Evolutionary conservation across 2,888 invertebrate species (phyloP).

Genomic region (Pediacus dermestoides): DNA sequence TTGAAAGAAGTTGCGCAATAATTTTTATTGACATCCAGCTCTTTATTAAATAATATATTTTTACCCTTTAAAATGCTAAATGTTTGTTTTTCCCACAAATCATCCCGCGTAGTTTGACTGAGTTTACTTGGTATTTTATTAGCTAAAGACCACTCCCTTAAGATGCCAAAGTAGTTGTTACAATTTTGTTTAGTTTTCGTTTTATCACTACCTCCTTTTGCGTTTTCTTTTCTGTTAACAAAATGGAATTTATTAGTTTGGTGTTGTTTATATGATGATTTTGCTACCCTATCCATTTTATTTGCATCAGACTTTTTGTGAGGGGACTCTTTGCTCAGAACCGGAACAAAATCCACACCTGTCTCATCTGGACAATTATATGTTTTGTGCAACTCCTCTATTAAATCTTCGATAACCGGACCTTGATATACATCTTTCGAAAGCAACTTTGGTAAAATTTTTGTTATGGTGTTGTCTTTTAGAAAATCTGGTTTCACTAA

Average conservation of each 20-base stretch:
- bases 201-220: slow-evolving; percentile 38
- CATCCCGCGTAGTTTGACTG: not conserved
- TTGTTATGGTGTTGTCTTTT: slow-evolving; percentile 22
- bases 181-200: slow-evolving; percentile 13
- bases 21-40: slow-evolving; percentile 32
- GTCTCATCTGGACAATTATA: slow-evolving; percentile 18
- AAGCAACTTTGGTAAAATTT: slow-evolving; percentile 40
- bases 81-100: slow-evolving; percentile 55
- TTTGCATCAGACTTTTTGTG: slow-evolving; percentile 16
- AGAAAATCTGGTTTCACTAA: slow-evolving; percentile 25
- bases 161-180: slow-evolving; percentile 30
- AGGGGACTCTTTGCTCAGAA: slow-evolving; percentile 10
- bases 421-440: slow-evolving; percentile 56
- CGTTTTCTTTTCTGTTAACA: slow-evolving; percentile 43
- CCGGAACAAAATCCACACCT: slow-evolving; percentile 31
- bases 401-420: slow-evolving; percentile 66
- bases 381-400: slow-evolving; percentile 61
- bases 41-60: slow-evolving; percentile 27
- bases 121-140: slow-evolving; percentile 23
- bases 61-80: slow-evolving; percentile 52
- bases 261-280: slow-evolving; percentile 24
- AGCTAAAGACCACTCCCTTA: slow-evolving; percentile 30
- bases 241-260: slow-evolving; percentile 39
- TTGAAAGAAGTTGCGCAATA: slow-evolving; percentile 28
- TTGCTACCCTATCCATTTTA: slow-evolving; percentile 38